Percentiles rank a stretch among this genome's conserved stretches.
phyloP scores from a whole-genome alignment of 1,140 invertebrate genomes.

The Scaptomyza pallida region DNA sequence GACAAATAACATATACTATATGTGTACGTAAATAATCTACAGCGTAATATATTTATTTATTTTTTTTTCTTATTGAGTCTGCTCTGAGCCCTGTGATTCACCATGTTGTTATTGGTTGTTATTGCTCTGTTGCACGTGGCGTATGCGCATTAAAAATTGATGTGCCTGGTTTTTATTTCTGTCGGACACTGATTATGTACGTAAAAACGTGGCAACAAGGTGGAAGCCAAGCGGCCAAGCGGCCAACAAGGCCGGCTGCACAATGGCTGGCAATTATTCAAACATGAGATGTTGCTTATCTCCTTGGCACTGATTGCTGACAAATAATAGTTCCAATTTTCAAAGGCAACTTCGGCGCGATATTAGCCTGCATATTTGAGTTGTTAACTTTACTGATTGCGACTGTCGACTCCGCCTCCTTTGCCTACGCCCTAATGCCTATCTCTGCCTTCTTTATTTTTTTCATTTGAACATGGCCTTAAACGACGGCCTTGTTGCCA shows the following conservation, averaged over 20 bases:
- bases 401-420: neutral
- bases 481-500: conserved; percentile 13
- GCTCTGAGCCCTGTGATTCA: neutral
- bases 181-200: conserved; percentile 22
- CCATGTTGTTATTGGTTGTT: neutral
- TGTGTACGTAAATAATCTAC: conserved; percentile 60
- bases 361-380: conserved; percentile 77
- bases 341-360: conserved; percentile 34
- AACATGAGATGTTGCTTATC: conserved; percentile 15
- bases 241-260: conserved; percentile 22
- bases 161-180: conserved; percentile 42
- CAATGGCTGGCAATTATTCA: conserved; percentile 41
- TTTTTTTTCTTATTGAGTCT: conserved; percentile 5
- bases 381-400: conserved; percentile 39
- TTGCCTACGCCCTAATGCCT: no score
- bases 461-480: no score
- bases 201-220: neutral
- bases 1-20: neutral
- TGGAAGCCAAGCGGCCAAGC: conserved; percentile 5
- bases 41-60: conserved; percentile 12
- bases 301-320: conserved; percentile 30
- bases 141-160: conserved; percentile 66
- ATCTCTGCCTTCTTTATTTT: no score
- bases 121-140: conserved; percentile 18
- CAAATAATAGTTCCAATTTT: conserved; percentile 79